Evolutionary conservation across 2,113 vertebrate genomes (phyloP), one percentile per base, ranked within the genome.

Genomic region (Amphiprion percula): DNA sequence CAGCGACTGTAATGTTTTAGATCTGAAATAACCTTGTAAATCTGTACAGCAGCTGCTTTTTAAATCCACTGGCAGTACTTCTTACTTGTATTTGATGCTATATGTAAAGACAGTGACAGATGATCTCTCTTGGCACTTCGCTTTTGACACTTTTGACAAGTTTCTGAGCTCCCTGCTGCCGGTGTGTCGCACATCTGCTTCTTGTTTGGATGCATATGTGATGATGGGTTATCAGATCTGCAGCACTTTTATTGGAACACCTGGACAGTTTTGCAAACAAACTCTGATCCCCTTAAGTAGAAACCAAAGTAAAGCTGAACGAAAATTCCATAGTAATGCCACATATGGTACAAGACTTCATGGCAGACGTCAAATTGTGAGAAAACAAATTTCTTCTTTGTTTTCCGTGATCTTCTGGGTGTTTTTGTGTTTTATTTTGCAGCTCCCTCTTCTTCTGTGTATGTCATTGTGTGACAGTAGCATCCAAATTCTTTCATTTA

Each of bases 141-240:
- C 12, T 59, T 65, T 24, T 61, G 21, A n/a, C 52, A 24, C 5
- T 11, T 24, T 9, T 26, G 39, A 63, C 4, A 46, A 47, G 26
- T 47, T 5, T 16, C 49, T 16, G 0, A 30, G 21, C 37, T 49
- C 17, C 28, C 11, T 11, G 21, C 46, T 54, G 37, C 24, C 8
- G 50, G 4, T 17, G 24, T 28, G 61, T 47, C 19, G 19, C 30
- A 41, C 56, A 65, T 60, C 67, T 79, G 82, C 68, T 60, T 84
- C 74, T 52, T 71, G 68, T 74, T 69, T 69, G 64, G 47, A 56
- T 46, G 47, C 44, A 26, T 39, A 30, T 62, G 58, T 52, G 78
- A 60, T 69, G 82, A 78, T 61, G 49, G 10, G 14, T 44, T 56
- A 76, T 78, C 63, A 78, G 67, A 56, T 64, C 21, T 39, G 53